Conservation (phyloP, 2,888 invertebrate species). For the Cosmorhoe ocellata region DNA sequence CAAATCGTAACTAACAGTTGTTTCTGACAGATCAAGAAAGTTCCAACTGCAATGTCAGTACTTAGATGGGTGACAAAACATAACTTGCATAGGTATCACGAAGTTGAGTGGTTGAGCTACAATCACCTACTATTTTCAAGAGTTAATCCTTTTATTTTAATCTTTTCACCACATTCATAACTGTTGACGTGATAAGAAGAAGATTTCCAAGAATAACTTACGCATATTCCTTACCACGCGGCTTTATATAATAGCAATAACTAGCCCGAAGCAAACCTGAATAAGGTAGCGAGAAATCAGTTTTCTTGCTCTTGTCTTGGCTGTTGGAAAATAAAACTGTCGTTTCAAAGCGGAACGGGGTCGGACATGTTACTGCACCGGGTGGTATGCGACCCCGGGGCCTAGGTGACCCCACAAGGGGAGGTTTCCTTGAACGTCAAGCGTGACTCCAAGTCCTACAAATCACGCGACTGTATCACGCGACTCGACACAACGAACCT, state of each 20-base stretch:
- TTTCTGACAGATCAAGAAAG: too few species aligned
- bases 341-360: conserved; percentile 72
- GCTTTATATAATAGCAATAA: conserved; percentile 15
- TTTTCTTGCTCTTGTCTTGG: conserved; percentile 56
- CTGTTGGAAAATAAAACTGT: conserved; percentile 70
- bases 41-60: too few species aligned
- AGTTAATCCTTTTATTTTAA: too few species aligned
- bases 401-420: conserved; percentile 60
- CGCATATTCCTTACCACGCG: neutral
- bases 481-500: conserved; percentile 55
- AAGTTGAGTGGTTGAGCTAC: too few species aligned
- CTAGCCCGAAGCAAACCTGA: conserved; percentile 32
- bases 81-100: too few species aligned
- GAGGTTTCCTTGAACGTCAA: conserved; percentile 69
- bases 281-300: conserved; percentile 47
- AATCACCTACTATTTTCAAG: too few species aligned
- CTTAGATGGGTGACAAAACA: too few species aligned
- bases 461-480: conserved; percentile 76
- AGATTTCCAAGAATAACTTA: neutral
- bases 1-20: too few species aligned
- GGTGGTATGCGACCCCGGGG: conserved; percentile 63
- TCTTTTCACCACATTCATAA: too few species aligned
- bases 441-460: conserved; percentile 70
- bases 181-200: too few species aligned
- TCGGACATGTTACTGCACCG: conserved; percentile 72